Evolutionary conservation across 2,797 vertebrate genomes (phyloP).

Genomic region (Fistularia tabacaria): DNA sequence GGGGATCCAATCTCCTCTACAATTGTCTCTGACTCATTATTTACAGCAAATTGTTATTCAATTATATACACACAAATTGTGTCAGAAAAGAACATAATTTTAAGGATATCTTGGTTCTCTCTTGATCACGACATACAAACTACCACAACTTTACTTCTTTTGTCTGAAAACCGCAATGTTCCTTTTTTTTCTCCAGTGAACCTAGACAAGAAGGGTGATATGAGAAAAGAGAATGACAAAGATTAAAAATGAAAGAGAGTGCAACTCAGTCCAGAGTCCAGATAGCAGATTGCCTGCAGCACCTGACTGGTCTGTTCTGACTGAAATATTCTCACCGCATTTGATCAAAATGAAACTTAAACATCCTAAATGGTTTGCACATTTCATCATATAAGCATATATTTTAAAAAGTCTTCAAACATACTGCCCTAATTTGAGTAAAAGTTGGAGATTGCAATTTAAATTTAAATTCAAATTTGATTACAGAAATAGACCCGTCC

Average conservation of each 20-base stretch:
- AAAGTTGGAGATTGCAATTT: constrained; percentile 25
- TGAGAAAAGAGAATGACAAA: constrained; percentile 56
- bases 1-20: too few species aligned
- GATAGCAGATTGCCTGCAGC: constrained; percentile 50
- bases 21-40: too few species aligned
- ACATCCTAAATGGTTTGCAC: constrained; percentile 26
- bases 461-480: constrained; percentile 11
- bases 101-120: background rate
- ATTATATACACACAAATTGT: too few species aligned
- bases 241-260: constrained; percentile 61
- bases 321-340: constrained; percentile 22
- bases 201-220: constrained; percentile 40
- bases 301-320: constrained; percentile 21
- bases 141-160: constrained; percentile 30
- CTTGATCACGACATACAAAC: constrained; percentile 14
- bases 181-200: constrained; percentile 10
- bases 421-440: constrained; percentile 16
- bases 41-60: too few species aligned
- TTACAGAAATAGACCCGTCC: constrained; percentile 28
- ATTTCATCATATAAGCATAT: constrained; percentile 14
- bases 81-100: background rate
- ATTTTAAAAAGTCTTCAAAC: constrained; percentile 18
- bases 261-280: constrained; percentile 45
- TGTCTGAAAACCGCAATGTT: constrained; percentile 8
- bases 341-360: constrained; percentile 40